phyloP scores from a whole-genome alignment of 2,113 vertebrate genomes.

The Rhinoptilus africanus region DNA sequence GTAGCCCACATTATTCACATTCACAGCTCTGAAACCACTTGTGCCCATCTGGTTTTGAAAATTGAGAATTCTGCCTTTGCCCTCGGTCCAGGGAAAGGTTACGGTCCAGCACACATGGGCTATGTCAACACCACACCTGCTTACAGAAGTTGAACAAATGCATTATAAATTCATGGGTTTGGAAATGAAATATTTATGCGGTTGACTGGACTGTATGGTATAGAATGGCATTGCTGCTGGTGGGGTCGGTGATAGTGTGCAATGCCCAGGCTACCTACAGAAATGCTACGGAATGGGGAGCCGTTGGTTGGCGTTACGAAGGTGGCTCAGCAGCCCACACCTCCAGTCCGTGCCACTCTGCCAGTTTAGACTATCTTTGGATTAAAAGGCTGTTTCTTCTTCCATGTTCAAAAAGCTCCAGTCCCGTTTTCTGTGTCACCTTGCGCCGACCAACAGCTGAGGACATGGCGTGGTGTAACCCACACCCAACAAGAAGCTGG shows the following conservation, averaged over 20 bases:
- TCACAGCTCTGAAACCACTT: neutral
- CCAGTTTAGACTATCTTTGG: fast-evolving
- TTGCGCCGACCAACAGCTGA: neutral
- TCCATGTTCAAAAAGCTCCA: fast-evolving
- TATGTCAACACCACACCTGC: neutral
- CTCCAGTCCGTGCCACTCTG: neutral
- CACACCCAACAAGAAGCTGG: neutral
- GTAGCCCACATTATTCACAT: neutral
- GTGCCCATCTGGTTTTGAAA: neutral
- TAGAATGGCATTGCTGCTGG: fast-evolving
- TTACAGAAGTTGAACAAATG: neutral
- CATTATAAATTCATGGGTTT: neutral
- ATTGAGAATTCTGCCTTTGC: neutral
- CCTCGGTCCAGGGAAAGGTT: neutral
- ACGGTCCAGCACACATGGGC: fast-evolving
- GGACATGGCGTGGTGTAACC: neutral
- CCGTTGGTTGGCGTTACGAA: fast-evolving
- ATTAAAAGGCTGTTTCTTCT: fast-evolving
- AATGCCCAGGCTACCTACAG: neutral
- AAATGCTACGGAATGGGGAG: fast-evolving
- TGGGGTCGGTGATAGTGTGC: neutral
- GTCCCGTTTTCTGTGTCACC: fast-evolving
- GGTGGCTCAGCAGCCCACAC: neutral
- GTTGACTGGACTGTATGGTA: neutral
- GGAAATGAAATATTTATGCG: neutral